Conservation (phyloP, 1,140 invertebrate genomes). For the Leptinotarsa texana region DNA sequence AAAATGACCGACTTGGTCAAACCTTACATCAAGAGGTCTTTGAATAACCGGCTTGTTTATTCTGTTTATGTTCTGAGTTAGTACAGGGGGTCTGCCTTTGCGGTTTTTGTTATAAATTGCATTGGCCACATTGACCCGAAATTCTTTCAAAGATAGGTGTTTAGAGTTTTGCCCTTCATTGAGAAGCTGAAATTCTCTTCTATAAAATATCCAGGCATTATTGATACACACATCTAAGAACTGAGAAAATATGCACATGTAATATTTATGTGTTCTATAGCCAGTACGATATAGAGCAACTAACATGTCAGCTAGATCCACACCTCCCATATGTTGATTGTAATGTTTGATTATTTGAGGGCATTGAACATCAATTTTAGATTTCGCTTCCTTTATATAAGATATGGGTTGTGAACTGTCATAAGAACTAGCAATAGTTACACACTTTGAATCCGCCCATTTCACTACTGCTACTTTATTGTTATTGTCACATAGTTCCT, state of each 20-base stretch:
- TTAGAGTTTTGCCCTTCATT: not conserved
- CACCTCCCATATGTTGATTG: conserved; percentile 35
- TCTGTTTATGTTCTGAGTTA: not conserved
- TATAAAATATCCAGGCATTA: conserved; percentile 43
- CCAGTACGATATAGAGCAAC: conserved; percentile 38
- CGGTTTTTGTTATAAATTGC: not conserved
- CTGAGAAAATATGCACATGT: conserved; percentile 44
- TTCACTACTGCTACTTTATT: conserved; percentile 34
- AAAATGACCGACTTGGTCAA: conserved; percentile 27
- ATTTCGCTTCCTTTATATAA: conserved; percentile 41
- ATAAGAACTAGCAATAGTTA: conserved; percentile 17
- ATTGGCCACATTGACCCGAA: conserved; percentile 4
- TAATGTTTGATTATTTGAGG: conserved; percentile 53
- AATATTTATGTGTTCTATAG: conserved; percentile 43
- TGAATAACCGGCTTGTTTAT: conserved; percentile 4
- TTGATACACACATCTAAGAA: conserved; percentile 41
- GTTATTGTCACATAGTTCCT: conserved; percentile 30
- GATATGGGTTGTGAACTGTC: conserved; percentile 47
- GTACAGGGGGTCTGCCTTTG: not conserved
- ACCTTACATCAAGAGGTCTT: conserved; percentile 15
- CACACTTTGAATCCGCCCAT: conserved; percentile 39
- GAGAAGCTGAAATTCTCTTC: conserved; percentile 13
- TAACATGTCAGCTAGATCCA: conserved; percentile 32
- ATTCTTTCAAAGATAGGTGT: conserved; percentile 22
- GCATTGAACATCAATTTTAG: conserved; percentile 51